Percentiles rank a stretch among this genome's conserved stretches.
Evolutionary conservation across 1,140 invertebrate genomes (phyloP).

Genomic region (Drosophila simulans): DNA sequence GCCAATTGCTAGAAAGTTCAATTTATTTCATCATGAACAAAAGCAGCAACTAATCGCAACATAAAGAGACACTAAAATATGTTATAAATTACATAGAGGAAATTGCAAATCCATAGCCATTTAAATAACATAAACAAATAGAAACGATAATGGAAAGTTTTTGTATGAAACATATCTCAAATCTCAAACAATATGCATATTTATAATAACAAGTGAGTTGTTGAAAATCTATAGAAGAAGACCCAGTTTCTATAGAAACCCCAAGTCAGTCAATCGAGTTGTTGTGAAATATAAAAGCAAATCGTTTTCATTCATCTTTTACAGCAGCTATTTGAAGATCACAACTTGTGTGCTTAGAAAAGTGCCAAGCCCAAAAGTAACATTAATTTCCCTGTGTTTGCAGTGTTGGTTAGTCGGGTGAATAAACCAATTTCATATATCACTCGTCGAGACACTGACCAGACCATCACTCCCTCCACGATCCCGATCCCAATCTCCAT

Average conservation of each 20-base stretch:
- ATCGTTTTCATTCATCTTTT: background rate
- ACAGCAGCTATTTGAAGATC: background rate
- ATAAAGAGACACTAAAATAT: background rate
- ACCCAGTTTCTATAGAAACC: conserved; percentile 4
- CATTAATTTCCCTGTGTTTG: conserved; percentile 7
- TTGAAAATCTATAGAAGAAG: background rate
- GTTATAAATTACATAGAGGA: background rate
- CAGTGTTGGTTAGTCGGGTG: conserved; percentile 15
- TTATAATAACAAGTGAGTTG: background rate
- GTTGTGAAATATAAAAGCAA: background rate
- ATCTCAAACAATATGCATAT: background rate
- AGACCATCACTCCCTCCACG: conserved; percentile 6
- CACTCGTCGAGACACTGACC: background rate
- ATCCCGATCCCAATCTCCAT: background rate
- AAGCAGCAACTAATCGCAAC: too few species aligned
- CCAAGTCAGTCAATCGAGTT: background rate
- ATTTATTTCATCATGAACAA: background rate
- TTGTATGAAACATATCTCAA: background rate
- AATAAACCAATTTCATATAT: conserved; percentile 23
- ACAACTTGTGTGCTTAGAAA: background rate
- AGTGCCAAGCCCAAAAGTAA: conserved; percentile 31
- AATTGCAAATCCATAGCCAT: background rate
- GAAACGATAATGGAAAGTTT: too few species aligned
- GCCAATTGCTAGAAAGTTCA: background rate
- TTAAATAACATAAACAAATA: too few species aligned